Evolutionary conservation across 2,113 vertebrate genomes (phyloP).

Genomic region (Numida meleagris): DNA sequence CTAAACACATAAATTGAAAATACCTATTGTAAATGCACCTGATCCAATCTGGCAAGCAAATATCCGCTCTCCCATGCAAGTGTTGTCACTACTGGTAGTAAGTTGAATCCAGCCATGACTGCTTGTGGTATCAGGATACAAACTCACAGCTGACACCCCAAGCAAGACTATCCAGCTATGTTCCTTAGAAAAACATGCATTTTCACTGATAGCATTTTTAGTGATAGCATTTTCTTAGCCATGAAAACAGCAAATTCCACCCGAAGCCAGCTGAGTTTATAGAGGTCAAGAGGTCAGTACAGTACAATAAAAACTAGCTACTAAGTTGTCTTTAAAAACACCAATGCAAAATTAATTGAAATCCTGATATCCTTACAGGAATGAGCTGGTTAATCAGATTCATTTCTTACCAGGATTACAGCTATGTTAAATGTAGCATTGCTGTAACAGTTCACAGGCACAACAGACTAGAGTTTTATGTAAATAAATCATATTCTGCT

Average conservation of each 20-base stretch:
- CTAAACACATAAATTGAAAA: not conserved
- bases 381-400: not conserved
- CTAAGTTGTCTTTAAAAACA: not conserved
- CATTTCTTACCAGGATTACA: constrained; percentile 6
- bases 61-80: not conserved
- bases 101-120: not conserved
- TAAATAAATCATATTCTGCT: not conserved
- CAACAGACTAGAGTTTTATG: not conserved
- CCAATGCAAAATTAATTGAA: not conserved
- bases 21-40: not conserved
- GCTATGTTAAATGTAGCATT: constrained; percentile 6
- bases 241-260: not conserved
- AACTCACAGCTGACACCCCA: not conserved
- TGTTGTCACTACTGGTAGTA: not conserved
- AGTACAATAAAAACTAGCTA: not conserved
- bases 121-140: not conserved
- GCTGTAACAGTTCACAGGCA: not conserved
- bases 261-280: not conserved
- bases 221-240: not conserved
- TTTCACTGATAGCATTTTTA: not conserved
- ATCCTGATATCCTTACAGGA: constrained; percentile 1
- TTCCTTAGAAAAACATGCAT: not conserved
- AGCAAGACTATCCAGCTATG: not conserved
- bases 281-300: not conserved
- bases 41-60: not conserved